These are phyloP conservation scores for Cynocephalus volans DNA, from an alignment of 2,113 vertebrate genomes.

Conservation along the genomic window DNA sequence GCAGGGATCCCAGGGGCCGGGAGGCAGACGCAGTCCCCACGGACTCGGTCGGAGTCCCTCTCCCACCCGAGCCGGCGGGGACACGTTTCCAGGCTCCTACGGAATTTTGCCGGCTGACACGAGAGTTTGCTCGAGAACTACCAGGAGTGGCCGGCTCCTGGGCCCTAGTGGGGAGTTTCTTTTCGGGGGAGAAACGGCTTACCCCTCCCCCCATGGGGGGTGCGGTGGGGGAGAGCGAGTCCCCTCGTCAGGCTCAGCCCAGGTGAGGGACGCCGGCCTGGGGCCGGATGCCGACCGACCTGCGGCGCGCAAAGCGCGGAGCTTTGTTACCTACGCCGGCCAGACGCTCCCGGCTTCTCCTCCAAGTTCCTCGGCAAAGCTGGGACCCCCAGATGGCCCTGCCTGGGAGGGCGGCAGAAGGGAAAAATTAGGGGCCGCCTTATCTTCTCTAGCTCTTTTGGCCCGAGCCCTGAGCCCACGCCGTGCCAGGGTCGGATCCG, in stretches of 20 bases:
- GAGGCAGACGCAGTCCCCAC: background rate
- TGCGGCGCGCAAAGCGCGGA: conserved; percentile 56
- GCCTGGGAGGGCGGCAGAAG: conserved; percentile 5
- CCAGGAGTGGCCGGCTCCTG: conserved; percentile 36
- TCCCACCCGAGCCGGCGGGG: background rate
- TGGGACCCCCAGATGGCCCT: conserved; percentile 21
- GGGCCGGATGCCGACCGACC: conserved; percentile 19
- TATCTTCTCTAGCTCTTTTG: background rate
- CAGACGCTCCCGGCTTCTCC: conserved; percentile 17
- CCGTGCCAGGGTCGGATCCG: conserved; percentile 11
- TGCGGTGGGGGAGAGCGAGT: background rate
- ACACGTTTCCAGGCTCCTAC: conserved; percentile 24
- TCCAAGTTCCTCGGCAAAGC: conserved; percentile 64
- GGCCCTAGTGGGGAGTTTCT: conserved; percentile 59
- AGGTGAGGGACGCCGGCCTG: conserved; percentile 59
- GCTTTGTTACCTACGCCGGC: conserved; percentile 76
- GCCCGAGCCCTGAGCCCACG: conserved; percentile 35
- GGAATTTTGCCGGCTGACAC: conserved; percentile 66
- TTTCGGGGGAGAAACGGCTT: background rate
- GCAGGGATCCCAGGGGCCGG: background rate
- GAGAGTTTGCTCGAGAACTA: conserved; percentile 66
- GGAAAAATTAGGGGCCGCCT: background rate
- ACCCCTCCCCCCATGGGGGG: background rate
- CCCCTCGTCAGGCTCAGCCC: background rate
- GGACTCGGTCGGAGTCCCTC: background rate